A percentile compares a stretch with the other conserved stretches of the same genome.
Evolutionary conservation across 2,888 invertebrate genomes (phyloP).

Genomic region (Leucoma salicis): DNA sequence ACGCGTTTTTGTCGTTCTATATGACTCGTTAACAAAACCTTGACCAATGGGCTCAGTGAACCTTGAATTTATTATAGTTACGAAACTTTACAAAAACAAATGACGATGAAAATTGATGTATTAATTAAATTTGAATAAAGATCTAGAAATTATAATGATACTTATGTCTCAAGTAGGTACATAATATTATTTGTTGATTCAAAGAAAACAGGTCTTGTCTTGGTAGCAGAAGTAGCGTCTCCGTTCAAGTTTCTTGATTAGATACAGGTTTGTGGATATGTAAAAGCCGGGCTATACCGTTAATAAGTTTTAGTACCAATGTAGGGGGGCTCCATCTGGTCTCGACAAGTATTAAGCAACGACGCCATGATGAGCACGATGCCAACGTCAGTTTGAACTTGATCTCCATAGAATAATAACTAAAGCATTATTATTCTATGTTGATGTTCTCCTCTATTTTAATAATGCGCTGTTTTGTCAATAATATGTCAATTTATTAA

Average conservation of each 20-base stretch:
- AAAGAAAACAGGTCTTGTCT: conserved; percentile 8
- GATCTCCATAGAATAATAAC: too few species aligned
- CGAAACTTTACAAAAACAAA: conserved; percentile 51
- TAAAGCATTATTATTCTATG: conserved; percentile 29
- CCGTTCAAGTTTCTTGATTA: conserved; percentile 46
- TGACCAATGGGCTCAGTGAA: conserved; percentile 51
- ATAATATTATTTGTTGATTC: conserved; percentile 8
- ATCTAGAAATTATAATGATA: neutral
- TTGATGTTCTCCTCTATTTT: conserved; percentile 12
- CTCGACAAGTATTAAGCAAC: conserved; percentile 24
- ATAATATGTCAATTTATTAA: too few species aligned
- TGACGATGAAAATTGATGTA: conserved; percentile 30
- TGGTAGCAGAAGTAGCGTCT: too few species aligned
- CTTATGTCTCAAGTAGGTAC: neutral
- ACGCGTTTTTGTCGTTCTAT: conserved; percentile 46
- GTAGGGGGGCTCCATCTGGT: conserved; percentile 61
- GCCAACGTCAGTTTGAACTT: too few species aligned
- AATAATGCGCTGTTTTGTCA: too few species aligned
- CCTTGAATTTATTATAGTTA: conserved; percentile 58
- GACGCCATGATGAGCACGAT: conserved; percentile 4
- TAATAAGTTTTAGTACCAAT: conserved; percentile 73
- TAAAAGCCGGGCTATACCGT: conserved; percentile 56
- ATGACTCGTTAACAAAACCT: conserved; percentile 52
- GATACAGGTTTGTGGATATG: conserved; percentile 49
- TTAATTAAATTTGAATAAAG: conserved; percentile 2